Conservation (phyloP, 2,888 invertebrate genomes). For the Latheticus oryzae region DNA sequence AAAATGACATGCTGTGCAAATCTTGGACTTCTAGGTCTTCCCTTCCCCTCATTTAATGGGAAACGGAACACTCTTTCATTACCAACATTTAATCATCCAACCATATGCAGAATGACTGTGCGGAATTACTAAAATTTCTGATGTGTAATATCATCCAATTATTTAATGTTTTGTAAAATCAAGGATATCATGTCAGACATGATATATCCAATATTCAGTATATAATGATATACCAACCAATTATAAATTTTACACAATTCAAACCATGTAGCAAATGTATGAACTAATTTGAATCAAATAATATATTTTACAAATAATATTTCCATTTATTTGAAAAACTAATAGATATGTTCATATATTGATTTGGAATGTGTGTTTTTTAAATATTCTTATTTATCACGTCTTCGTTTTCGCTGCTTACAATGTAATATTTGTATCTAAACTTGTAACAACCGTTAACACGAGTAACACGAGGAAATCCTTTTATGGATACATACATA, state of each 20-base stretch:
- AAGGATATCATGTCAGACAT: conserved; percentile 13
- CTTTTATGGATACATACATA: no score
- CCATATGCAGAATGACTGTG: conserved; percentile 52
- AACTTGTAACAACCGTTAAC: no score
- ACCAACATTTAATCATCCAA: conserved; percentile 51
- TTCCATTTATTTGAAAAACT: background rate
- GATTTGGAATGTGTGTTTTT: no score
- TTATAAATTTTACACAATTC: background rate
- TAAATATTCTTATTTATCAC: no score
- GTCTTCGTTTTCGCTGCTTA: no score
- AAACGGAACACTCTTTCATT: conserved; percentile 52
- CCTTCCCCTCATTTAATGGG: conserved; percentile 36
- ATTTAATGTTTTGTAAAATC: conserved; percentile 45
- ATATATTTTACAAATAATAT: background rate
- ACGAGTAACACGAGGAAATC: no score
- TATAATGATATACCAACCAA: no score
- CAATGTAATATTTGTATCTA: no score
- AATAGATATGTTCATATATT: background rate
- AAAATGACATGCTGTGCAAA: conserved; percentile 23
- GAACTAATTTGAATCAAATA: background rate
- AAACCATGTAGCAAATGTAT: background rate
- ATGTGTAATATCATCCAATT: conserved; percentile 55
- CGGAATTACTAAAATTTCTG: conserved; percentile 52
- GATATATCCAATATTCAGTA: conserved; percentile 1
- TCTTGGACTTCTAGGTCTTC: conserved; percentile 18